These are phyloP conservation scores for Pyrgus malvae DNA, from an alignment of 2,888 invertebrate genomes.

Conservation along the genomic window DNA sequence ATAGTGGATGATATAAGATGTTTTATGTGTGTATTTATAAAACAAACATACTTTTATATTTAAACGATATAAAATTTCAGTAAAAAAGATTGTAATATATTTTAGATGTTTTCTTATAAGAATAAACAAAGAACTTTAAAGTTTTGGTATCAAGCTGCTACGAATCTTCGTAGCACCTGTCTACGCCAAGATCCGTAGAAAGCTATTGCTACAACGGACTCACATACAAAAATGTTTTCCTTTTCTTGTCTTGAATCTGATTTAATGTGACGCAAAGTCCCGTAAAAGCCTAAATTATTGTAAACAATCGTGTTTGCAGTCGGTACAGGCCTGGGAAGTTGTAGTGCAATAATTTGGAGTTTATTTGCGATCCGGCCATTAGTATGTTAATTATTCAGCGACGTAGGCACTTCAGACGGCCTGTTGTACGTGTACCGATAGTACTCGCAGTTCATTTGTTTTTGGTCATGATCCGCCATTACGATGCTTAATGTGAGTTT, in stretches of 20 bases:
- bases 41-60: no score
- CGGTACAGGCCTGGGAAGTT: constrained; percentile 50
- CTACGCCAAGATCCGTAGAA: constrained; percentile 7
- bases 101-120: no score
- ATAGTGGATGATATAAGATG: background rate
- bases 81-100: no score
- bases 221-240: background rate
- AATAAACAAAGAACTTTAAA: background rate
- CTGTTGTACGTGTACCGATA: constrained; percentile 39
- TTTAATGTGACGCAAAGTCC: no score
- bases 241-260: no score
- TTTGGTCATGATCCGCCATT: constrained; percentile 17
- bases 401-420: constrained; percentile 46
- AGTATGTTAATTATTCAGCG: constrained; percentile 73
- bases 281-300: background rate
- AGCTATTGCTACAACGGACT: background rate
- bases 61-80: no score
- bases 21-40: no score
- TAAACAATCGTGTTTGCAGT: constrained; percentile 45
- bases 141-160: background rate
- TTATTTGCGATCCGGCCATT: constrained; percentile 75
- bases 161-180: constrained; percentile 18
- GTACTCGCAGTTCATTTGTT: constrained; percentile 31
- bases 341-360: constrained; percentile 70
- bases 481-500: constrained; percentile 14